Conservation (phyloP, 2,888 invertebrate species). For the Mechanitis mazaeus region DNA sequence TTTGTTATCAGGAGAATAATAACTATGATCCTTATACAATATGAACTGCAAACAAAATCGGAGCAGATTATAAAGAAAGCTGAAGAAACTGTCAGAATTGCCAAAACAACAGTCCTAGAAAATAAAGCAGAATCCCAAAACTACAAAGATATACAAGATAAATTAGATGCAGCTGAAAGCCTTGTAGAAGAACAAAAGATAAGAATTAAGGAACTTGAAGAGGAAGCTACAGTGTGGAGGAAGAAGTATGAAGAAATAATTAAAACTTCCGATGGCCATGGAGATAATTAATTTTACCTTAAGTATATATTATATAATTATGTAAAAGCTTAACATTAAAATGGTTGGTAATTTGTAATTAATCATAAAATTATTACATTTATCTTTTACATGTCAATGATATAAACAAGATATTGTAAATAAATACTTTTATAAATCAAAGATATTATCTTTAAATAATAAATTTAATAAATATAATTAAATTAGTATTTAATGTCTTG, state of each 20-base stretch:
- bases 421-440: too few species aligned
- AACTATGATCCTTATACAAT: constrained; percentile 79
- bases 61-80: constrained; percentile 83
- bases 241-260: constrained; percentile 45
- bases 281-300: constrained; percentile 36
- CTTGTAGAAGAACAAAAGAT: constrained; percentile 43
- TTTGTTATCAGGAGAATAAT: constrained; percentile 81
- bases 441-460: too few species aligned
- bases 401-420: too few species aligned
- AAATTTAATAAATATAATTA: too few species aligned
- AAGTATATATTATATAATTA: not conserved
- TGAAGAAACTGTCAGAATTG: constrained; percentile 73
- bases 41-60: constrained; percentile 77
- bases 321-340: too few species aligned
- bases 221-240: constrained; percentile 49
- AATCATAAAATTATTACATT: too few species aligned
- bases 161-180: constrained; percentile 40
- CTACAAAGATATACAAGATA: constrained; percentile 38
- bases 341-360: too few species aligned
- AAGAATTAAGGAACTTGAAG: constrained; percentile 41
- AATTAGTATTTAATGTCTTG: too few species aligned
- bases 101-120: constrained; percentile 49
- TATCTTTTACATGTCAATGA: too few species aligned
- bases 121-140: constrained; percentile 38
- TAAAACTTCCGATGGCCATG: constrained; percentile 29